phyloP scores from a whole-genome alignment of 2,888 invertebrate genomes.

The Suillia variegata region DNA sequence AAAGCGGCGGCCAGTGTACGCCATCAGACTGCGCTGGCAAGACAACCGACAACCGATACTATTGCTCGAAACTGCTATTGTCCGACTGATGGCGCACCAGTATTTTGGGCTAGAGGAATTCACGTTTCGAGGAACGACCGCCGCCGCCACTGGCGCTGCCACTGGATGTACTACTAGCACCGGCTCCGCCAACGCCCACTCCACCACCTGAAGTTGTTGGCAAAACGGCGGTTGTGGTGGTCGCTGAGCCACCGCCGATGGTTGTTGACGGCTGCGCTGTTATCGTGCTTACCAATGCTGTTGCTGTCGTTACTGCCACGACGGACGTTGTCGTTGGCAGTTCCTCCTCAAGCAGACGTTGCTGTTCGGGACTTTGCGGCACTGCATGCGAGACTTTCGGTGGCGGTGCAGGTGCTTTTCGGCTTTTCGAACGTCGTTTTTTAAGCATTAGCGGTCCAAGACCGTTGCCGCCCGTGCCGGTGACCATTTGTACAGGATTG shows the following conservation, averaged over 20 bases:
- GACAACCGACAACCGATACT: neutral
- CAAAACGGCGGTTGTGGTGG: slow-evolving; percentile 22
- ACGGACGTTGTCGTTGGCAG: slow-evolving; percentile 9
- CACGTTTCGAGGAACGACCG: slow-evolving; percentile 54
- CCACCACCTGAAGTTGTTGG: slow-evolving; percentile 19
- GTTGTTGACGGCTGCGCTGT: slow-evolving; percentile 36
- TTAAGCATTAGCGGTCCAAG: slow-evolving; percentile 62
- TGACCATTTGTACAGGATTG: slow-evolving; percentile 53
- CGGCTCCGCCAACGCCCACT: slow-evolving; percentile 25
- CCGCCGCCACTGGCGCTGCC: slow-evolving; percentile 29
- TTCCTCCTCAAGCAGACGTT: slow-evolving; percentile 51
- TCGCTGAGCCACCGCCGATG: slow-evolving; percentile 41
- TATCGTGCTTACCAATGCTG: slow-evolving; percentile 20
- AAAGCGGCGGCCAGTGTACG: neutral
- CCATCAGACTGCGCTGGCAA: neutral
- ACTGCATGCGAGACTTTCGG: slow-evolving; percentile 44
- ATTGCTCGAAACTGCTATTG: slow-evolving; percentile 42
- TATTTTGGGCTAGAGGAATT: slow-evolving; percentile 62
- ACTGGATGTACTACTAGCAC: slow-evolving; percentile 29
- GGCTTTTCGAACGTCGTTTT: slow-evolving; percentile 69
- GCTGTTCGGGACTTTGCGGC: slow-evolving; percentile 43
- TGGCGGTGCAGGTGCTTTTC: slow-evolving; percentile 66
- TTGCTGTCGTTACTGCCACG: slow-evolving; percentile 16
- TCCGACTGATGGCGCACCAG: slow-evolving; percentile 61
- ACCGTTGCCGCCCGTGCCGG: slow-evolving; percentile 60